Conservation (phyloP, 2,888 invertebrate genomes). For the Drosophila picticornis region DNA sequence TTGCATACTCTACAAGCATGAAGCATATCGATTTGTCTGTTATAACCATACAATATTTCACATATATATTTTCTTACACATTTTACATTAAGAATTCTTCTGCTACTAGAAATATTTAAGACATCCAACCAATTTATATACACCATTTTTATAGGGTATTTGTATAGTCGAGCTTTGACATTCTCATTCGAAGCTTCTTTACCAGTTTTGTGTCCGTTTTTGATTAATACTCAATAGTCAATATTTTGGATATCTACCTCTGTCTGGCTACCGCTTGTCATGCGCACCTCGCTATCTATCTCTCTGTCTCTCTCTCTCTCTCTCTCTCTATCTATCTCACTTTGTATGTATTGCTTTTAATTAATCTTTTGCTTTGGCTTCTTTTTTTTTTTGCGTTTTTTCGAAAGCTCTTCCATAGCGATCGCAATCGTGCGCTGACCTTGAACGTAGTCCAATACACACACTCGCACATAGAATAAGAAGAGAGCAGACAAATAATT, state of each 20-base stretch:
- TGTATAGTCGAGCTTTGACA: slow-evolving; percentile 1
- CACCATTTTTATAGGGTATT: slow-evolving; percentile 19
- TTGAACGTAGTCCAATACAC: slow-evolving; percentile 46
- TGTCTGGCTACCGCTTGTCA: slow-evolving; percentile 20
- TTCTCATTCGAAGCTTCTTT: background rate
- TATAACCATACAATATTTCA: background rate
- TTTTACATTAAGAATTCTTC: background rate
- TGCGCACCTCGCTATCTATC: background rate
- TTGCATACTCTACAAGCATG: slow-evolving; percentile 18
- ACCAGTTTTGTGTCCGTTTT: slow-evolving; percentile 27
- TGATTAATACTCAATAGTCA: slow-evolving; percentile 35
- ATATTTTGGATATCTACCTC: slow-evolving; percentile 46
- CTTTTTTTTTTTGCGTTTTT: slow-evolving; percentile 28
- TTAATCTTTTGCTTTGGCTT: slow-evolving; percentile 63
- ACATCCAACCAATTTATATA: background rate
- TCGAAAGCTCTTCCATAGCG: slow-evolving; percentile 46
- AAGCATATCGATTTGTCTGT: slow-evolving; percentile 5
- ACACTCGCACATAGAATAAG: background rate
- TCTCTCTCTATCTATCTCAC: background rate
- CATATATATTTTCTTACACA: background rate
- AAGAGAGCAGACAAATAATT: slow-evolving; percentile 15
- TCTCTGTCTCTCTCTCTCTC: background rate
- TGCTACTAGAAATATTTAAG: background rate
- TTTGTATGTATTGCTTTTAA: slow-evolving; percentile 51
- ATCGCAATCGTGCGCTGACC: slow-evolving; percentile 71